Evolutionary conservation across 2,113 vertebrate species (phyloP).

Genomic region (Stegostoma tigrinum): DNA sequence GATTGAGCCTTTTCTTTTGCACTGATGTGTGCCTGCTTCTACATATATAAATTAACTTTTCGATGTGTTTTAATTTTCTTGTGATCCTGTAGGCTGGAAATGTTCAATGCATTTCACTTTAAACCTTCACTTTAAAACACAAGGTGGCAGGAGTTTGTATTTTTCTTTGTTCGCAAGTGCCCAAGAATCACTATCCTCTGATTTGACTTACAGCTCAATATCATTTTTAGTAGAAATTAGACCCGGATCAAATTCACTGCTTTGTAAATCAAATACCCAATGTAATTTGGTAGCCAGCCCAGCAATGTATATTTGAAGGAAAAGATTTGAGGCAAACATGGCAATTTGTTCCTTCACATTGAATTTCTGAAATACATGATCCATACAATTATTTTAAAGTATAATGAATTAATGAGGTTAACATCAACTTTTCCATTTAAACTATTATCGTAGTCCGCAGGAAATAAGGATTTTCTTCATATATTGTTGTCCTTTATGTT

Average conservation of each 20-base stretch:
- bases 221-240: too few relatives aligned
- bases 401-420: neutral
- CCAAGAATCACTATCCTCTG: too few relatives aligned
- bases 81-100: neutral
- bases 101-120: neutral
- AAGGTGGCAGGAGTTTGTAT: too few relatives aligned
- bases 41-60: neutral
- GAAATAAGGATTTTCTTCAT: neutral
- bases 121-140: too few relatives aligned
- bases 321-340: too few relatives aligned
- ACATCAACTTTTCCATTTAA: neutral
- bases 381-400: neutral
- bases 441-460: neutral
- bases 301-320: too few relatives aligned
- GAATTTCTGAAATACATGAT: neutral
- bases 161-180: too few relatives aligned
- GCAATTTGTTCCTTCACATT: too few relatives aligned
- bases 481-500: neutral
- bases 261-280: too few relatives aligned
- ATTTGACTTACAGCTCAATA: too few relatives aligned
- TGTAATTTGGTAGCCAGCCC: too few relatives aligned
- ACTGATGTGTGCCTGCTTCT: neutral
- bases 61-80: neutral
- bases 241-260: too few relatives aligned
- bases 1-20: neutral